phyloP scores from a whole-genome alignment of 2,113 vertebrate genomes.

The Peromyscus leucopus region DNA sequence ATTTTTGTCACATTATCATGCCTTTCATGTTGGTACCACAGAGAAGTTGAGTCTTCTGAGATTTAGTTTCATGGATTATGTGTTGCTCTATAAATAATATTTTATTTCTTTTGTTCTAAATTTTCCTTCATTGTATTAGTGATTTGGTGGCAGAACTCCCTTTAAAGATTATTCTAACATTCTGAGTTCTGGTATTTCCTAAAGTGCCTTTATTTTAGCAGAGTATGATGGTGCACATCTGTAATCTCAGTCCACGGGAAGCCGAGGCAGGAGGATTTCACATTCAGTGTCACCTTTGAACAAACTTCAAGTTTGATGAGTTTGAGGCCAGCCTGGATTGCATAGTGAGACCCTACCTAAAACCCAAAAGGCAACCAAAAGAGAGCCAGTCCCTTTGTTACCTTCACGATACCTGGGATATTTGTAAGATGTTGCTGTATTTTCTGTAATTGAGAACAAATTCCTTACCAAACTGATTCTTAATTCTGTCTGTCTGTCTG shows the following conservation, averaged over 20 bases:
- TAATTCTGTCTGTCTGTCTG: neutral
- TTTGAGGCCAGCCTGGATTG: neutral
- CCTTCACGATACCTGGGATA: neutral
- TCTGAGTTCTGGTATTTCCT: neutral
- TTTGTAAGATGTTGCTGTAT: neutral
- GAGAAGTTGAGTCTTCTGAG: neutral
- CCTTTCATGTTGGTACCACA: neutral
- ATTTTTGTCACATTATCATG: neutral
- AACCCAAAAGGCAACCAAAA: neutral
- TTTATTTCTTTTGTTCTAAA: constrained; percentile 5
- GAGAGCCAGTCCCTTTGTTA: neutral
- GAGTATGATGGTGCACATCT: neutral
- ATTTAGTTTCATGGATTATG: neutral
- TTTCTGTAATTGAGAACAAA: neutral
- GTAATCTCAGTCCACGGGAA: neutral
- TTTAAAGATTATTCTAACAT: constrained; percentile 33
- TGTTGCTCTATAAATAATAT: neutral
- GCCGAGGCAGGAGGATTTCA: neutral
- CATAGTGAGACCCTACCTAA: no score
- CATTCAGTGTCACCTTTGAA: neutral
- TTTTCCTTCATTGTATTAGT: neutral
- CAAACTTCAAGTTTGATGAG: neutral
- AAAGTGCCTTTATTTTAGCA: constrained; percentile 44
- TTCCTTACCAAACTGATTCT: constrained; percentile 19
- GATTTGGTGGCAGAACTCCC: constrained; percentile 21